Conservation (phyloP, 2,113 vertebrate genomes). For the Coptodon bakossiorum region DNA sequence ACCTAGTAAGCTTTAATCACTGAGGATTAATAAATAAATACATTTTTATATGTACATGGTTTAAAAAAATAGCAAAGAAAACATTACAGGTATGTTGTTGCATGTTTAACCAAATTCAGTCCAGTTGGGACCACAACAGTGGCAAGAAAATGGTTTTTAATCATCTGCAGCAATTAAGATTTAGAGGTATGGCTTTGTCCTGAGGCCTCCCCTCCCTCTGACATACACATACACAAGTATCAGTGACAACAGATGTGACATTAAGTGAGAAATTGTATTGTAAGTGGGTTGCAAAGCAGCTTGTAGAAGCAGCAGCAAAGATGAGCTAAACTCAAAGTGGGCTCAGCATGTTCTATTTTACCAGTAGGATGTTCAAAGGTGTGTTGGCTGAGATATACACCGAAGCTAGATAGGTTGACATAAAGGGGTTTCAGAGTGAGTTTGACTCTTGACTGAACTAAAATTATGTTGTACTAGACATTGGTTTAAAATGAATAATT, state of each 20-base stretch:
- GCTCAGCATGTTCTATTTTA: not conserved
- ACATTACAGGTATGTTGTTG: not conserved
- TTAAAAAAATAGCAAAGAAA: not conserved
- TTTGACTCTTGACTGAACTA: not conserved
- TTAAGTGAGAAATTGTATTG: not conserved
- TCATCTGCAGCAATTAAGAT: not conserved
- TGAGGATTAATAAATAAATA: not conserved
- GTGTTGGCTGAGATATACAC: not conserved
- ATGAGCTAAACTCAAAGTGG: not conserved
- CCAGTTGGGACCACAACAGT: not conserved
- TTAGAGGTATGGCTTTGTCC: not conserved
- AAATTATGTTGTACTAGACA: not conserved
- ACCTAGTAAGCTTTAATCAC: not conserved
- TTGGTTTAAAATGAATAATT: not conserved
- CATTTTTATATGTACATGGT: not conserved
- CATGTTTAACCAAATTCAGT: not conserved
- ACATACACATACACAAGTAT: not conserved
- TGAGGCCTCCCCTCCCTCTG: not conserved
- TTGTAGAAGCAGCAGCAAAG: not conserved
- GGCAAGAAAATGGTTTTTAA: not conserved
- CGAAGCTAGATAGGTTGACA: not conserved
- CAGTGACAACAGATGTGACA: not conserved
- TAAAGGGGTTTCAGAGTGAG: not conserved
- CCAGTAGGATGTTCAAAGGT: not conserved
- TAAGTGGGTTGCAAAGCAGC: not conserved